Percentiles rank a stretch among this genome's conserved stretches.
Evolutionary conservation across 2,797 vertebrate species (phyloP).

Genomic region (Periophthalmus magnuspinnatus): DNA sequence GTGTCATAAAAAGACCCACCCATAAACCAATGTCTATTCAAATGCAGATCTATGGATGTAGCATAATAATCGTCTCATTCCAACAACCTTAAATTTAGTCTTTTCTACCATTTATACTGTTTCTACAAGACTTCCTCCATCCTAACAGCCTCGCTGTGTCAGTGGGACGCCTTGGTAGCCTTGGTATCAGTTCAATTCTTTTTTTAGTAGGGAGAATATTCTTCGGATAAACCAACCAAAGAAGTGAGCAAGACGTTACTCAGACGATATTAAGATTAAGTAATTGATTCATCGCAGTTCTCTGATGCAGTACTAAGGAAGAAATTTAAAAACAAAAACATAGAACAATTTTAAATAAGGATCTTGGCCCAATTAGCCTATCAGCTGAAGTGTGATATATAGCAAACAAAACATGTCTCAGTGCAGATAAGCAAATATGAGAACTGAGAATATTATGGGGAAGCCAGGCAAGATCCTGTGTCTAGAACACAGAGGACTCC

Average conservation of each 20-base stretch:
- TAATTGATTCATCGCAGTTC: not conserved
- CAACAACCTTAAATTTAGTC: constrained; percentile 3
- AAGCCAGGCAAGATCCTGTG: not conserved
- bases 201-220: too few species aligned
- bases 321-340: not conserved
- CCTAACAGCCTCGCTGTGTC: too few species aligned
- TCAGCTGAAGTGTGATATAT: not conserved
- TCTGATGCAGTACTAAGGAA: not conserved
- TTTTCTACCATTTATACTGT: not conserved
- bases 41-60: constrained; percentile 31
- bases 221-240: too few species aligned
- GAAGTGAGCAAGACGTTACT: too few species aligned
- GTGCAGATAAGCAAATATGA: not conserved
- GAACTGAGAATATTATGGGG: not conserved
- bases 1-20: constrained; percentile 8
- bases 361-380: not conserved
- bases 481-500: not conserved
- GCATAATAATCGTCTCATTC: constrained; percentile 18
- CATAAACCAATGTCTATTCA: constrained; percentile 10
- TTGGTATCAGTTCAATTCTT: too few species aligned
- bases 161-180: too few species aligned
- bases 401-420: not conserved
- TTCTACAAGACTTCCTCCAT: too few species aligned
- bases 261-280: not conserved
- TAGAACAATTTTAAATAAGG: not conserved